phyloP scores from a whole-genome alignment of 1,140 invertebrate genomes.

The Anthonomus grandis region DNA sequence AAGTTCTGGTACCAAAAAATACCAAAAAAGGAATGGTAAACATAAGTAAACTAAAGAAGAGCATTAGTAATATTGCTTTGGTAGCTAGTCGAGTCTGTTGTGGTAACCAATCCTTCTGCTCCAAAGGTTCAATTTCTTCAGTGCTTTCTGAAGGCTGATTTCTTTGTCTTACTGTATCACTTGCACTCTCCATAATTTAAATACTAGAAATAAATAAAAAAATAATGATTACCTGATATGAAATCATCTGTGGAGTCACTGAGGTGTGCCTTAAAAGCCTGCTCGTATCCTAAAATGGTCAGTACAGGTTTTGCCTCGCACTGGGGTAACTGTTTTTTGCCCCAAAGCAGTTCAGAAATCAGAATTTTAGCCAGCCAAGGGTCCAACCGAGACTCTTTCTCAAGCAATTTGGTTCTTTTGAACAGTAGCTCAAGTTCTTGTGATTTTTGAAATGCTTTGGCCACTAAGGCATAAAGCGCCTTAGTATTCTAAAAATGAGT shows the following conservation, averaged over 20 bases:
- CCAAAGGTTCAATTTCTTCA: background rate
- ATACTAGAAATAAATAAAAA: conserved; percentile 30
- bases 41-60: conserved; percentile 79
- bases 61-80: conserved; percentile 60
- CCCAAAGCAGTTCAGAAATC: conserved; percentile 79
- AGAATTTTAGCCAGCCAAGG: conserved; percentile 69
- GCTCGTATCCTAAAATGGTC: conserved; percentile 65
- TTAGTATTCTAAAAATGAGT: conserved; percentile 63
- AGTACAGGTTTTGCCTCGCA: conserved; percentile 65
- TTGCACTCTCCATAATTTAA: conserved; percentile 25
- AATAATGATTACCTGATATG: conserved; percentile 41
- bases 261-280: conserved; percentile 51
- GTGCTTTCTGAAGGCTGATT: background rate
- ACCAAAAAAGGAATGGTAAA: conserved; percentile 75
- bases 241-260: conserved; percentile 29
- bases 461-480: conserved; percentile 68
- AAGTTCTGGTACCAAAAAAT: conserved; percentile 66
- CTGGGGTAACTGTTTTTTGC: conserved; percentile 62
- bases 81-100: conserved; percentile 50
- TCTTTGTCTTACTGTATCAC: conserved; percentile 8
- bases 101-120: conserved; percentile 42
- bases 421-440: conserved; percentile 63
- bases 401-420: conserved; percentile 58
- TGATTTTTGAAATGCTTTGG: conserved; percentile 66
- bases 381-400: conserved; percentile 66